Conservation (phyloP, 1,140 invertebrate genomes). For the Pseudomyrmex sp. region DNA sequence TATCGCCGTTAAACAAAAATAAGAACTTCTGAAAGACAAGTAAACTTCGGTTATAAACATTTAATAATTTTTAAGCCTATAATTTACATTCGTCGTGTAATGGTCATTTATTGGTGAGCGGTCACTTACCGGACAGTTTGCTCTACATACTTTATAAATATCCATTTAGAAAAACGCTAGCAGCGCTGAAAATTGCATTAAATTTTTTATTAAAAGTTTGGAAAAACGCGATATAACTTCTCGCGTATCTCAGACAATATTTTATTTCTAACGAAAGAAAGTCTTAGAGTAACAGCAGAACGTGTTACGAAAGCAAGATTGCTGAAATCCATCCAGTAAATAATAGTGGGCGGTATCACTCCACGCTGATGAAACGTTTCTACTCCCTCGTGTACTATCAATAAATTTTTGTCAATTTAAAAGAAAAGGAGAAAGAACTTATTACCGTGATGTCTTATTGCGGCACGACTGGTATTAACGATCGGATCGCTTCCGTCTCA, state of each 20-base stretch:
- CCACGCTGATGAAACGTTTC: conserved; percentile 53
- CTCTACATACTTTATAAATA: no score
- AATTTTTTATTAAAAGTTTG: no score
- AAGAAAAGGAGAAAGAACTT: conserved; percentile 12
- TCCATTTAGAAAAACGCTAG: no score
- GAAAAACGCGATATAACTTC: neutral
- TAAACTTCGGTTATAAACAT: no score
- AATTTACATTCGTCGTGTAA: no score
- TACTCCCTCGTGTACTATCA: conserved; percentile 2
- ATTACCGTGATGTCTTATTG: conserved; percentile 65
- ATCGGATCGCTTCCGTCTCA: conserved; percentile 71
- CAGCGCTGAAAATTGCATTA: no score
- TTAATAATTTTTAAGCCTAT: no score
- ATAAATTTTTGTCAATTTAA: conserved; percentile 42
- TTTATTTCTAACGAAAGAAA: conserved; percentile 29
- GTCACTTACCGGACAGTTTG: no score
- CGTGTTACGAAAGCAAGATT: conserved; percentile 42
- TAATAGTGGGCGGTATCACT: conserved; percentile 48
- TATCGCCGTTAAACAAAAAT: no score
- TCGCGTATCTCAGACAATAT: conserved; percentile 20
- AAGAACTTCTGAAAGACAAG: no score
- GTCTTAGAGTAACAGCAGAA: neutral
- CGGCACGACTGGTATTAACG: conserved; percentile 70
- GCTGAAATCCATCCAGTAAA: conserved; percentile 18
- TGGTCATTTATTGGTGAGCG: no score